Evolutionary conservation across 2,797 vertebrate genomes (phyloP).

Genomic region (Sebastes nivosus): DNA sequence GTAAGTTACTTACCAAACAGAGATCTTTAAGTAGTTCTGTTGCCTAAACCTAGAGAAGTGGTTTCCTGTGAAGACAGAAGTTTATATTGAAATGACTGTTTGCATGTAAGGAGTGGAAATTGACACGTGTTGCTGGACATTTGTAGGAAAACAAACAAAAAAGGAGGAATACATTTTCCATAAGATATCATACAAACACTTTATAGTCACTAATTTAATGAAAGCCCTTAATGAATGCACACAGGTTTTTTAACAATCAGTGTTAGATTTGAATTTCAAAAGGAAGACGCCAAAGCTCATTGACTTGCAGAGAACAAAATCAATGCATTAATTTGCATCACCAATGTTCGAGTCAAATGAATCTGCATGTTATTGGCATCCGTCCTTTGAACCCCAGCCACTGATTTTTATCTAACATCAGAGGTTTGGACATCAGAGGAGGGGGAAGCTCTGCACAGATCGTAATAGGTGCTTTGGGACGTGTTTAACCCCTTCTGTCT

Average conservation of each 20-base stretch:
- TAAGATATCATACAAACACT: neutral
- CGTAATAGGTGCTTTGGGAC: constrained; percentile 45
- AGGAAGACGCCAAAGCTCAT: neutral
- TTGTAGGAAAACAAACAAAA: too few relatives aligned
- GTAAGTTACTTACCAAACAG: too few relatives aligned
- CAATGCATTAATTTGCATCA: constrained; percentile 33
- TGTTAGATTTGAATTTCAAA: constrained; percentile 33
- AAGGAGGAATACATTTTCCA: too few relatives aligned
- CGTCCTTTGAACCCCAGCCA: neutral
- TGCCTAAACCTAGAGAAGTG: too few relatives aligned
- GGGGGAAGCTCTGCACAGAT: neutral
- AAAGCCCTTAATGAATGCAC: neutral
- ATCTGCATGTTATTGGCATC: constrained; percentile 12
- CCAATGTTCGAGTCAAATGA: neutral
- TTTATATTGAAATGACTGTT: too few relatives aligned
- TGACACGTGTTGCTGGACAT: too few relatives aligned
- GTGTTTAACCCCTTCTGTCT: constrained; percentile 54
- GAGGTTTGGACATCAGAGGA: neutral
- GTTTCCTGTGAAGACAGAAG: too few relatives aligned
- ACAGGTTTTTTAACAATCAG: neutral
- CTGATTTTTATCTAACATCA: neutral
- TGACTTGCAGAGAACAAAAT: constrained; percentile 27
- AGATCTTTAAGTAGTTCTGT: too few relatives aligned
- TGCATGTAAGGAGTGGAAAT: too few relatives aligned
- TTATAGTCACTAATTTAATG: neutral